A percentile compares a stretch with the other conserved stretches of the same genome.
Evolutionary conservation across 2,888 invertebrate species (phyloP).

Genomic region (Cheilosia impressa): DNA sequence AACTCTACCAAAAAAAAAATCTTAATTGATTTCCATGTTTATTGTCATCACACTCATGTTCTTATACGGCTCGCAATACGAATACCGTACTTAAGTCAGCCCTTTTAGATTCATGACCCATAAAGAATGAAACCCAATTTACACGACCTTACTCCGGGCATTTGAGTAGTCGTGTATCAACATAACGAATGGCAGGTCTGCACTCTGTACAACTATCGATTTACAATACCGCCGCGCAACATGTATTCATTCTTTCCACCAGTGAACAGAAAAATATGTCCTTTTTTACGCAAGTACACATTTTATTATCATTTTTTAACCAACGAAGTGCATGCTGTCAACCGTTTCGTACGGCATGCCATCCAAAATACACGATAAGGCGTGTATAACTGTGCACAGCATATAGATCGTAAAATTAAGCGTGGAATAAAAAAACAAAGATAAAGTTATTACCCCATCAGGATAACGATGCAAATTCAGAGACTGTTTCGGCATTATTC

Average conservation of each 20-base stretch:
- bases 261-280: conserved; percentile 7
- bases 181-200: conserved; percentile 16
- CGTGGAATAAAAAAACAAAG: not conserved
- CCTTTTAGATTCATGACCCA: conserved; percentile 15
- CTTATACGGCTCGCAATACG: too few species aligned
- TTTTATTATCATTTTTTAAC: conserved; percentile 27
- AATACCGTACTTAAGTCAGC: too few species aligned
- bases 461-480: conserved; percentile 39
- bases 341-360: not conserved
- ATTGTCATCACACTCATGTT: too few species aligned
- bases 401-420: conserved; percentile 9
- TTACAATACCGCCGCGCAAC: conserved; percentile 18
- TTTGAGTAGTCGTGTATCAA: conserved; percentile 25
- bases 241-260: not conserved
- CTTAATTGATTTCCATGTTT: too few species aligned
- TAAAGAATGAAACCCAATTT: conserved; percentile 28
- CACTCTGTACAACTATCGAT: conserved; percentile 2
- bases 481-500: not conserved
- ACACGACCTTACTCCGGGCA: conserved; percentile 15
- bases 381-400: not conserved
- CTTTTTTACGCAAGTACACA: not conserved
- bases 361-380: not conserved
- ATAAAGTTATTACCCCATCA: conserved; percentile 35
- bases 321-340: conserved; percentile 19
- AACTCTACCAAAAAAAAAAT: too few species aligned